Evolutionary conservation across 2,888 invertebrate species (phyloP).

Genomic region (Nycteola revayana): DNA sequence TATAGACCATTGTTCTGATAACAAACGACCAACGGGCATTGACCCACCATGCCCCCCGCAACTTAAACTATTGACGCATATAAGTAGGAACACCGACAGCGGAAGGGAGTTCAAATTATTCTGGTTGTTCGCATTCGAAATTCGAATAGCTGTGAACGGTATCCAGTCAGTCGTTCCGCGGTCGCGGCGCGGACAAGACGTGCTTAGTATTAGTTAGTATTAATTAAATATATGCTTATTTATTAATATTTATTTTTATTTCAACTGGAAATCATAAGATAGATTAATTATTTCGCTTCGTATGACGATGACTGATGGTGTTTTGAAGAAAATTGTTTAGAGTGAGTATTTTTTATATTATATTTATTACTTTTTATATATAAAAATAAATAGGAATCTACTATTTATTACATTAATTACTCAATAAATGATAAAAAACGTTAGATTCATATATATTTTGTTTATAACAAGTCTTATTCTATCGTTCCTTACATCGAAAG

Average conservation of each 20-base stretch:
- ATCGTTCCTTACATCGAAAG: no score
- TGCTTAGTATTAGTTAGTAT: conserved; percentile 16
- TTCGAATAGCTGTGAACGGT: conserved; percentile 25
- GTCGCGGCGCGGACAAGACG: conserved; percentile 36
- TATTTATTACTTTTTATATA: no score
- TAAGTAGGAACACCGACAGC: conserved; percentile 41
- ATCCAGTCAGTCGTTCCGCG: conserved; percentile 54
- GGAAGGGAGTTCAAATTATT: conserved; percentile 46
- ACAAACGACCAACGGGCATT: conserved; percentile 36
- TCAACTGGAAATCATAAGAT: conserved; percentile 16
- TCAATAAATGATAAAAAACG: no score
- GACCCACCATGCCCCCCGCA: conserved; percentile 40
- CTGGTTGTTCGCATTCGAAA: conserved; percentile 46
- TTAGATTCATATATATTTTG: no score
- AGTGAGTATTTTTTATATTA: conserved; percentile 47
- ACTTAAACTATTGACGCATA: conserved; percentile 34
- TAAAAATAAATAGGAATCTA: no score
- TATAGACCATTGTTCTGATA: conserved; percentile 41
- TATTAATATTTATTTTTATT: conserved; percentile 17
- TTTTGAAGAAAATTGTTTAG: conserved; percentile 40
- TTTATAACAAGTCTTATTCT: no score
- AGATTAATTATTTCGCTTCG: conserved; percentile 12
- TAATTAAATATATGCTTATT: conserved; percentile 3
- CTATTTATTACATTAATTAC: no score
- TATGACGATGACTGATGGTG: conserved; percentile 38